A percentile compares a stretch with the other conserved stretches of the same genome.
phyloP scores from a whole-genome alignment of 2,113 vertebrate species.

The Panthera tigris region DNA sequence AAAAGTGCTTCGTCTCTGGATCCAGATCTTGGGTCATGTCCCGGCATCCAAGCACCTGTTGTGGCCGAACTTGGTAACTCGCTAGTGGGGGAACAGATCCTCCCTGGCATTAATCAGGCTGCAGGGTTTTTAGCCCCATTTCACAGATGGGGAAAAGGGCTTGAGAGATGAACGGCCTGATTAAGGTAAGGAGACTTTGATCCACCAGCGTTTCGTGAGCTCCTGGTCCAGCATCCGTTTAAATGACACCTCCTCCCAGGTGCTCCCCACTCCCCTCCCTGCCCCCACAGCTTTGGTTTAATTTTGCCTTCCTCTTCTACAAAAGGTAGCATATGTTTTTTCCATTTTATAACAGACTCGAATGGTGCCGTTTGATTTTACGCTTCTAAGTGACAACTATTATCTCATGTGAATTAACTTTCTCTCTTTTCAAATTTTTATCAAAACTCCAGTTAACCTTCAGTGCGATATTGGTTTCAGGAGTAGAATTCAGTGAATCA shows the following conservation, averaged over 20 bases:
- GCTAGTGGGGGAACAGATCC: neutral
- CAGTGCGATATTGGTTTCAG: no score
- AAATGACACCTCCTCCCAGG: neutral
- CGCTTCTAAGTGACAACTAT: neutral
- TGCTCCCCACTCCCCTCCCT: neutral
- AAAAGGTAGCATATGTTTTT: neutral
- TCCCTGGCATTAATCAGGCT: rapidly evolving
- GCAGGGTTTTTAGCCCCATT: neutral
- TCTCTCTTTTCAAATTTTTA: neutral
- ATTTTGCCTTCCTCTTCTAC: neutral
- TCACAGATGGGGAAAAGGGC: neutral
- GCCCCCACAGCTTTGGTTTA: neutral
- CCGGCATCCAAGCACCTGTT: neutral
- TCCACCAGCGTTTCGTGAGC: neutral
- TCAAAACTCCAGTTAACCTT: no score
- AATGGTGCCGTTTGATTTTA: neutral
- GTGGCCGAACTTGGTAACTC: neutral
- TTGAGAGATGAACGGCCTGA: neutral
- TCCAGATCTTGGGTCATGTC: no score
- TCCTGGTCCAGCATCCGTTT: neutral
- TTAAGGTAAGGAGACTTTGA: neutral
- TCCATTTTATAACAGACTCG: neutral
- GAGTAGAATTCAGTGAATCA: no score
- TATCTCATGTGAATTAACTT: neutral
- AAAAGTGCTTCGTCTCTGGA: neutral